Percentiles rank a stretch among this genome's conserved stretches.
These are phyloP conservation scores for Pelagia noctiluca DNA, from an alignment of 30 jellyfish, hydroid and myxozoan species.

Conservation along the genomic window DNA sequence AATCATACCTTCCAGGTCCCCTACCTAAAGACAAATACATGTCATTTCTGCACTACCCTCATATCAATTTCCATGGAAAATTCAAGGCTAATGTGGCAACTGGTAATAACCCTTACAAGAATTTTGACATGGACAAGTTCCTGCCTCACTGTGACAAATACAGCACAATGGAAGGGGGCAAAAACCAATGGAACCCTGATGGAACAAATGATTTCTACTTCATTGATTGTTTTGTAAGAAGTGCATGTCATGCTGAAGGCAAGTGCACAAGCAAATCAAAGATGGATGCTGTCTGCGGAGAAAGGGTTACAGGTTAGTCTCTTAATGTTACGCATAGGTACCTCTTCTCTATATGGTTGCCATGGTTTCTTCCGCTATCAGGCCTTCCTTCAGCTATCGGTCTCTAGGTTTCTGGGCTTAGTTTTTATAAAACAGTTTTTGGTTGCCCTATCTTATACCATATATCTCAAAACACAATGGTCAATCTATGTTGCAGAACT, in stretches of 20 bases:
- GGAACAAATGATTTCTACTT: constrained; percentile 56
- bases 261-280: constrained; percentile 26
- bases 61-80: constrained; percentile 49
- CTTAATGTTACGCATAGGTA: not conserved
- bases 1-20: too few species aligned
- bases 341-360: too few species aligned
- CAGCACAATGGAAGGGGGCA: constrained; percentile 21
- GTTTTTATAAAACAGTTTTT: too few species aligned
- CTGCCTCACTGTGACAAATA: constrained; percentile 11
- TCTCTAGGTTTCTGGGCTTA: too few species aligned
- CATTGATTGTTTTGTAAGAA: constrained; percentile 36
- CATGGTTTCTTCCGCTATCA: too few species aligned
- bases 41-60: constrained; percentile 57
- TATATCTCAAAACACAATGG: too few species aligned
- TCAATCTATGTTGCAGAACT: too few species aligned
- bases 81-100: constrained; percentile 64
- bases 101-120: constrained; percentile 13
- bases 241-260: constrained; percentile 62
- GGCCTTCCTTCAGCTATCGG: too few species aligned
- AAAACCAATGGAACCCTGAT: constrained; percentile 58
- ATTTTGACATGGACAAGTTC: constrained; percentile 47
- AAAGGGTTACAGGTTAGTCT: constrained; percentile 22
- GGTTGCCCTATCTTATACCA: too few species aligned
- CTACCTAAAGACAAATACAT: constrained; percentile 7
- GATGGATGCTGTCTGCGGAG: constrained; percentile 48